Evolutionary conservation across 37 sponge, comb jelly and placozoan genomes (phyloP), one percentile per base, ranked within the genome.

Genomic region (Chondrilla cf. caribensis): DNA sequence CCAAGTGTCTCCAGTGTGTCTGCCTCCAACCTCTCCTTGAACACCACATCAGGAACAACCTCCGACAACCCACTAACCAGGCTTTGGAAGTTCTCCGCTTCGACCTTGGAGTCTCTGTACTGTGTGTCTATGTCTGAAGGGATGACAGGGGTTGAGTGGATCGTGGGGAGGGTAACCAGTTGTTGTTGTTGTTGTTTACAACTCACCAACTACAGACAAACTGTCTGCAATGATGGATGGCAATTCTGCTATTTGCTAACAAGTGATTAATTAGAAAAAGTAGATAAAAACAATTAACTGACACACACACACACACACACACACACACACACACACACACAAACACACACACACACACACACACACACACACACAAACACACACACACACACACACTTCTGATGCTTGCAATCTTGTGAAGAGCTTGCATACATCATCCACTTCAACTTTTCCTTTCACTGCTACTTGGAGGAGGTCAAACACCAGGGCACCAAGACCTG

Each of bases 1-100:
- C 87, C 83, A 7, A 90, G 83, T 37, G 70, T 29, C 67, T 90
- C 95, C 81, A 97, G 51, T 1, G 99, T 89, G 36, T 98, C 99
- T 67, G 90, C 79, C 41, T 98, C 99, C 41, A 98, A 78, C 39
- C 94, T 40, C 76, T 93, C 96, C 89, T 93, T 98, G 80, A 98
- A 82, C 55, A 93, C 37, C 11, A 67, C 60, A 31, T 90, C 96
- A 35, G 89, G 83, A 22, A 89, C 64, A 43, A 89, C 29, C 29
- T 79, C 78, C 94, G 37, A 25, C 22, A 77, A 81, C 25, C 87
- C 86, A 0, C 25, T 29, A 31, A 79, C 54, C 1, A 92, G 60
- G 39, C 76, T 21, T 21, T 72, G 83, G 65, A 88, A 86, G n/a
- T 57, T 19, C 58, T 51, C 64, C 36, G 42, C 58, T 42, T 86